Evolutionary conservation across 1,140 invertebrate species (phyloP), one percentile per base, ranked within the genome.

Genomic region (Drosophila subpulchrella): DNA sequence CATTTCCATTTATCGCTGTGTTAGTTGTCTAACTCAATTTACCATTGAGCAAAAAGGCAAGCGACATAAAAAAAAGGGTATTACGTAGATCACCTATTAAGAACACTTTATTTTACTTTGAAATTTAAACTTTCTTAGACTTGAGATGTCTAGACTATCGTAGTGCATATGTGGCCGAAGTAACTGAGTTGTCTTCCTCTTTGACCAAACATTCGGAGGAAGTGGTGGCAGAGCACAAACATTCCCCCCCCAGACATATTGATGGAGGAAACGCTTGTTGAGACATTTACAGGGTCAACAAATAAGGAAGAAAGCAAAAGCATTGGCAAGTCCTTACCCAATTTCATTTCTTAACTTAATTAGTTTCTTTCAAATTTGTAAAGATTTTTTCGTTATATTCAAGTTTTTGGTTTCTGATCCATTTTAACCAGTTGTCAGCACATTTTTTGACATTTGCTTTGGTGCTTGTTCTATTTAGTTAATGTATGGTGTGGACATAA

Each of bases 21-120:
- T 95, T 74, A 95, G 95, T 89, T 95, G 95, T 67, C 93, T 93
- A 10, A 93, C 93, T 6, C 93, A 94, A 54, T 95, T 95, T 89
- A 94, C 93, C 3, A 93, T 93, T 68, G 94, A 94, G 55, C 92
- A 84, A 4, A 91, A 81, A n/a, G 73, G 38, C 24, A 90, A 72
- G 13, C 54, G 34, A 10, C 75, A 75, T 8, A 75, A 51, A 13
- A 50, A 41, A 4, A 57, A 68, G 50, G 10, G 36, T 17, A 38
- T 3, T 50, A 24, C 7, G 32, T 3, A 53, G 38, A 30, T 15
- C 15, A 38, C 38, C 13, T 11, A 42, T 2, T 32, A 20, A 46
- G 2, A 51, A 34, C 1, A 2, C 10, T n/a, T 11, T 20, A 38
- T n/a, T 44, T 7, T 27, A 50, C 62, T 20, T 20, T 53, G 24